Conservation (phyloP, 2,797 vertebrate genomes). For the Eulemur rubriventer region DNA sequence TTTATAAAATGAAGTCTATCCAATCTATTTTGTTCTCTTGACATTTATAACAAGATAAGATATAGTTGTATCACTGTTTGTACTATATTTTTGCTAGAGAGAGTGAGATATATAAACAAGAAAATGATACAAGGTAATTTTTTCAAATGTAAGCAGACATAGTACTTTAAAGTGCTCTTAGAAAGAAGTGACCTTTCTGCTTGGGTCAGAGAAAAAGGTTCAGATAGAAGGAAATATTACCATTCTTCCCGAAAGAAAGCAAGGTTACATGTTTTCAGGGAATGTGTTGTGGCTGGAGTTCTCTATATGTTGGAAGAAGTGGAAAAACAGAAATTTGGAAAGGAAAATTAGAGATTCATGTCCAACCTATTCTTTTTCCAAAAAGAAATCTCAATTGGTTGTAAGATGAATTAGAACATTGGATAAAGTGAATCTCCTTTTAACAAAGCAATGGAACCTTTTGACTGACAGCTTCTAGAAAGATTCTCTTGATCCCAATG, state of each 20-base stretch:
- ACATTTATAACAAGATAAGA: neutral
- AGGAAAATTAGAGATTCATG: neutral
- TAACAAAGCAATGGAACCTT: neutral
- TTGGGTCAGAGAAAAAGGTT: neutral
- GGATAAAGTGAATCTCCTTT: neutral
- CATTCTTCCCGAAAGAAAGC: neutral
- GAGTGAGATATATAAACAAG: neutral
- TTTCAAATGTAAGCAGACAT: neutral
- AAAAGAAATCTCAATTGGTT: neutral
- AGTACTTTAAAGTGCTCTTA: neutral
- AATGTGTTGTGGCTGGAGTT: neutral
- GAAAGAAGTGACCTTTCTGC: neutral
- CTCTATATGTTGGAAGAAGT: neutral
- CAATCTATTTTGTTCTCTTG: neutral
- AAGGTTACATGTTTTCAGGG: neutral
- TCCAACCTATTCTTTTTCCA: neutral
- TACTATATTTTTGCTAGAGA: neutral
- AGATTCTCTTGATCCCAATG: neutral
- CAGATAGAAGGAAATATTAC: neutral
- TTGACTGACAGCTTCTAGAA: neutral
- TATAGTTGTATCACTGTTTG: neutral
- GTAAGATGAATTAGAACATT: neutral
- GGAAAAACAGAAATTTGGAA: neutral
- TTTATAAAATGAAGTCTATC: neutral
- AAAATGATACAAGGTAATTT: neutral